Conservation (phyloP, 2,797 vertebrate species). For the Poecilia picta region DNA sequence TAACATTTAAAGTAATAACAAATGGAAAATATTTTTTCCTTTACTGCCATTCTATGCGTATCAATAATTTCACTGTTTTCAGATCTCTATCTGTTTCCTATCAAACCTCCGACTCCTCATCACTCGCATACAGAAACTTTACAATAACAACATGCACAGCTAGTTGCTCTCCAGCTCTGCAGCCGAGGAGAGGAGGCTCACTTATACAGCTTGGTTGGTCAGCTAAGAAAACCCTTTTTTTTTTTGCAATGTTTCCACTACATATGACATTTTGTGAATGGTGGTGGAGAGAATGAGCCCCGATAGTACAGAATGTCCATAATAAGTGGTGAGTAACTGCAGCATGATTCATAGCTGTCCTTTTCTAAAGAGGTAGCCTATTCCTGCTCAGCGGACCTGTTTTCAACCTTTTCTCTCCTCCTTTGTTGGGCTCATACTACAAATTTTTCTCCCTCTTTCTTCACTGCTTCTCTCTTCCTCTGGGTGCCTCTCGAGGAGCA, state of each 20-base stretch:
- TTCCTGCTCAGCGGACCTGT: constrained; percentile 60
- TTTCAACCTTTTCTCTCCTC: constrained; percentile 48
- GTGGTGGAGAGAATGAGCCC: constrained; percentile 75
- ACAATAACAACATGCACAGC: constrained; percentile 60
- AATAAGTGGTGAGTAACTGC: constrained; percentile 79
- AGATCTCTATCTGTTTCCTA: background rate
- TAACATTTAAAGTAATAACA: constrained; percentile 31
- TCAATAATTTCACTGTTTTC: constrained; percentile 26
- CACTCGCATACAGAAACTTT: constrained; percentile 51
- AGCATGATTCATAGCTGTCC: constrained; percentile 74
- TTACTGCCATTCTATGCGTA: background rate
- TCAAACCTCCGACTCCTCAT: constrained; percentile 50
- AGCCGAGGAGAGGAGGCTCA: constrained; percentile 64
- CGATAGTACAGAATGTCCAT: constrained; percentile 76
- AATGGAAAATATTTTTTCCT: constrained; percentile 40
- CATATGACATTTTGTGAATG: constrained; percentile 76
- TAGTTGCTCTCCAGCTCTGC: constrained; percentile 14
- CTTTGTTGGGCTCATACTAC: constrained; percentile 39
- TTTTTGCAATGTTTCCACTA: constrained; percentile 62
- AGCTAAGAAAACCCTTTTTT: constrained; percentile 18
- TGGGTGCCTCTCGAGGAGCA: constrained; percentile 36
- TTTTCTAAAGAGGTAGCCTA: constrained; percentile 64
- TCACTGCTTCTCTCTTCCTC: constrained; percentile 19
- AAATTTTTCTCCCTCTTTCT: constrained; percentile 10
- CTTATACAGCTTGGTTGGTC: constrained; percentile 60